A percentile compares a stretch with the other conserved stretches of the same genome.
phyloP scores from a whole-genome alignment of 2,888 invertebrate genomes.

The Euzophera pinguis region DNA sequence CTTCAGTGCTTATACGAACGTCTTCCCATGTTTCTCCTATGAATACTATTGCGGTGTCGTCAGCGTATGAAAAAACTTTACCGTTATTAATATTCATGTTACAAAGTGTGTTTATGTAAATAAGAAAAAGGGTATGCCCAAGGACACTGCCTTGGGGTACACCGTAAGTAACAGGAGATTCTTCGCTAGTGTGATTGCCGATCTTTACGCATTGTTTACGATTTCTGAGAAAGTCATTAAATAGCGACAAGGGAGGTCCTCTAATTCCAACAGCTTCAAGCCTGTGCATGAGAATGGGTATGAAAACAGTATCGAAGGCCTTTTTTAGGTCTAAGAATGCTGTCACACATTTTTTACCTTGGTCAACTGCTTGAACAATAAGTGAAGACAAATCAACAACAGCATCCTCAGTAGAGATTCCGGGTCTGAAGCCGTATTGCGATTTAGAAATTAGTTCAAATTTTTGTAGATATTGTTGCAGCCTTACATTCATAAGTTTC shows the following conservation, averaged over 20 bases:
- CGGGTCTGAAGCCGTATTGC: not conserved
- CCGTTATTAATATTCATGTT: not conserved
- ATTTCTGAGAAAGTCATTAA: not conserved
- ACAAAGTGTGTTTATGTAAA: not conserved
- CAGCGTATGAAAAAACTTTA: conserved; percentile 1
- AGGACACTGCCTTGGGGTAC: not conserved
- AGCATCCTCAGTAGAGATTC: not conserved
- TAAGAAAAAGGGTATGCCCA: not conserved
- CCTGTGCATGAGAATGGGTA: not conserved
- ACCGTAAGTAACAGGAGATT: not conserved
- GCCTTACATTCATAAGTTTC: not conserved
- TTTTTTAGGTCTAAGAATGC: not conserved
- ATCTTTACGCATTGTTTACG: not conserved
- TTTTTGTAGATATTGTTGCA: not conserved
- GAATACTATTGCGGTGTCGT: conserved; percentile 5
- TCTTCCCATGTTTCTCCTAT: conserved; percentile 3
- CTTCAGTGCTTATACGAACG: not conserved
- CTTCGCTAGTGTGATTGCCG: not conserved
- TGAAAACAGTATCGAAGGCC: not conserved
- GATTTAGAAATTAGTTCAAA: not conserved
- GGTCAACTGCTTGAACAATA: not conserved
- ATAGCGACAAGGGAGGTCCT: not conserved
- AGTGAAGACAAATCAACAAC: not conserved
- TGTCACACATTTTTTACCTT: not conserved
- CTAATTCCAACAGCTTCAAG: not conserved